phyloP scores from a whole-genome alignment of 2,888 invertebrate genomes.

The Dolichomitus sp. region DNA sequence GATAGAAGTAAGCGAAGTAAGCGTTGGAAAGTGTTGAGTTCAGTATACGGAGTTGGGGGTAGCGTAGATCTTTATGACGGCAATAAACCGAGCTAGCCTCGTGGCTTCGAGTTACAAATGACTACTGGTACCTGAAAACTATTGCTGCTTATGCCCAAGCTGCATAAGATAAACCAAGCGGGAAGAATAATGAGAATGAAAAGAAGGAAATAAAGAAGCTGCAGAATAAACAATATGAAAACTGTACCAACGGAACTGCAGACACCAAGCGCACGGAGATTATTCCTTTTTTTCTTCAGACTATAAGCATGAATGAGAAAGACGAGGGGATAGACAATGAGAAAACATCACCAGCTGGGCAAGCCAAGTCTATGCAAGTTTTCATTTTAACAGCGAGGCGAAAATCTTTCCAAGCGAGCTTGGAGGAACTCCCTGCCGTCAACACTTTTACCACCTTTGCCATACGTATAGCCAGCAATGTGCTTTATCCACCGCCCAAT shows the following conservation, averaged over 20 bases:
- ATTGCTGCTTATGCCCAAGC: slow-evolving; percentile 72
- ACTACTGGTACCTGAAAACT: slow-evolving; percentile 78
- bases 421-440: background rate
- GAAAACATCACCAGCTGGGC: slow-evolving; percentile 12
- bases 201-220: slow-evolving; percentile 1
- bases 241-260: slow-evolving; percentile 9
- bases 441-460: slow-evolving; percentile 13
- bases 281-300: background rate
- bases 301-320: background rate
- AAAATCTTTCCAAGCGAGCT: slow-evolving; percentile 2
- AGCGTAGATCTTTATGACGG: slow-evolving; percentile 79
- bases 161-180: slow-evolving; percentile 21
- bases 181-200: slow-evolving; percentile 34
- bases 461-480: background rate
- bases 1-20: slow-evolving; percentile 18
- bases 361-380: slow-evolving; percentile 9
- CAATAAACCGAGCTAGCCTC: slow-evolving; percentile 77
- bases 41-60: slow-evolving; percentile 8
- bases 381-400: slow-evolving; percentile 5
- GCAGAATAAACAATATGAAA: slow-evolving; percentile 15
- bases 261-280: slow-evolving; percentile 12
- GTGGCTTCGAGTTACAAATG: slow-evolving; percentile 80
- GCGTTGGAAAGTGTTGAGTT: slow-evolving; percentile 13
- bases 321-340: slow-evolving; percentile 11
- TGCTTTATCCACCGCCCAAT: slow-evolving; percentile 39